Evolutionary conservation across 2,888 invertebrate species (phyloP).

Genomic region (Diachrysia chrysitis): DNA sequence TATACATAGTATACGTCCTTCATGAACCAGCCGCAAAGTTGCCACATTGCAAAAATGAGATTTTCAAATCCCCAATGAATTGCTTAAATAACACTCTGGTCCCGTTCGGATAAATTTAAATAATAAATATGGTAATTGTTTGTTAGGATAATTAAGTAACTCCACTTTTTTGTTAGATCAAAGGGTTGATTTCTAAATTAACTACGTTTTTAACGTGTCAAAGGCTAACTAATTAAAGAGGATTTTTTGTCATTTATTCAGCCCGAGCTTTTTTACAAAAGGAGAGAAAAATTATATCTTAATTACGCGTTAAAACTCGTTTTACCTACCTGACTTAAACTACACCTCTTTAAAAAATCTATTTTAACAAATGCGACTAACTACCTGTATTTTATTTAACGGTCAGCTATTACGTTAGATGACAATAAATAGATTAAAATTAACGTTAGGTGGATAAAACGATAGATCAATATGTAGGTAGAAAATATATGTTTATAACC

Average conservation of each 20-base stretch:
- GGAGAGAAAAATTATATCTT: background rate
- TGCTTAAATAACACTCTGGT: slow-evolving; percentile 38
- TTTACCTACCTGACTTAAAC: background rate
- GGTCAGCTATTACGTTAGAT: background rate
- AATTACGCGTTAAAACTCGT: background rate
- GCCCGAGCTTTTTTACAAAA: background rate
- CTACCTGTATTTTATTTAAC: background rate
- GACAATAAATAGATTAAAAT: too few species aligned
- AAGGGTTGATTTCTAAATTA: slow-evolving; percentile 39
- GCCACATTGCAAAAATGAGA: slow-evolving; percentile 54
- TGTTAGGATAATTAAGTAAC: slow-evolving; percentile 54
- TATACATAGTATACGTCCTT: slow-evolving; percentile 53
- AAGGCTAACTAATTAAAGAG: slow-evolving; percentile 40
- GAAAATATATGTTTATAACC: background rate
- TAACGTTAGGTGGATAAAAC: too few species aligned
- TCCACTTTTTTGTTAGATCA: slow-evolving; percentile 45
- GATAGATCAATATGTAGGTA: background rate
- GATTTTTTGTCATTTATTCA: slow-evolving; percentile 12
- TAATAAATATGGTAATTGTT: slow-evolving; percentile 56
- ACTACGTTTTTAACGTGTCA: slow-evolving; percentile 43
- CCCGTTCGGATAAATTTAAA: slow-evolving; percentile 36
- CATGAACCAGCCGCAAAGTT: slow-evolving; percentile 35
- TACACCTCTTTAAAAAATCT: background rate
- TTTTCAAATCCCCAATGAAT: slow-evolving; percentile 30
- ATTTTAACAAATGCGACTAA: background rate